Base-by-base conservation (phyloP, 2,113 vertebrate genomes). In the Acanthochromis polyacanthus region DNA sequence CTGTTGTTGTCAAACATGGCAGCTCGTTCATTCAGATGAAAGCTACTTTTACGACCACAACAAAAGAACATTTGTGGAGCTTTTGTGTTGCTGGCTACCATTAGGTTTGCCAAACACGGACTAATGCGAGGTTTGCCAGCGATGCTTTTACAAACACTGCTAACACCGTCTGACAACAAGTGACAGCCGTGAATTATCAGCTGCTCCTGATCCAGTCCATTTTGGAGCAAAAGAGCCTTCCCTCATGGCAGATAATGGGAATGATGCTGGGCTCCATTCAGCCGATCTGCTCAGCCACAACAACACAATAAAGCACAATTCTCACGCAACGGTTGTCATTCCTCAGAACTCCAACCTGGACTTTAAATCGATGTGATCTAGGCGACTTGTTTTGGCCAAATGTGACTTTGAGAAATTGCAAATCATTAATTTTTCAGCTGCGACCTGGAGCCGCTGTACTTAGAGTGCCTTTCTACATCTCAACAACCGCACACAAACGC, bases 381-480 rank as follows among this genome's bases (percentile, higher is more conserved):
- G 38, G 22, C 17, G 8, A 55, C 57, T 48, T 28, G 32, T 78
- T 86, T 63, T 58, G 50, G 57, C 60, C 50, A 20, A 76, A 15
- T 64, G 17, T 62, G 53, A 80, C 65, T 77, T 62, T 67, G 69
- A 43, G 23, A 75, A 64, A 46, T 64, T 56, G 38, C 45, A 75
- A 38, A 67, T 68, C 22, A 59, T 75, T 52, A 1, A 64, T 80
- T 64, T 76, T 82, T 64, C 2, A 60, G 56, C 67, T 43, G 10
- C 30, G 64, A 70, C 63, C 11, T 6, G n/a, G 45, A 46, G 64
- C 65, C 40, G 55, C 55, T 60, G 45, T 52, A 59, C 75, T 74
- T 70, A 25, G 12, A 55, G 60, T 59, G 22, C 74, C 56, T 78
- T 73, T 19, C 51, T 64, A 15, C 62, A 10, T 50, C 30, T 3